Percentiles rank a stretch among this genome's conserved stretches.
These are phyloP conservation scores for Cryptoprocta ferox DNA, from an alignment of 2,797 vertebrate species.

Conservation along the genomic window DNA sequence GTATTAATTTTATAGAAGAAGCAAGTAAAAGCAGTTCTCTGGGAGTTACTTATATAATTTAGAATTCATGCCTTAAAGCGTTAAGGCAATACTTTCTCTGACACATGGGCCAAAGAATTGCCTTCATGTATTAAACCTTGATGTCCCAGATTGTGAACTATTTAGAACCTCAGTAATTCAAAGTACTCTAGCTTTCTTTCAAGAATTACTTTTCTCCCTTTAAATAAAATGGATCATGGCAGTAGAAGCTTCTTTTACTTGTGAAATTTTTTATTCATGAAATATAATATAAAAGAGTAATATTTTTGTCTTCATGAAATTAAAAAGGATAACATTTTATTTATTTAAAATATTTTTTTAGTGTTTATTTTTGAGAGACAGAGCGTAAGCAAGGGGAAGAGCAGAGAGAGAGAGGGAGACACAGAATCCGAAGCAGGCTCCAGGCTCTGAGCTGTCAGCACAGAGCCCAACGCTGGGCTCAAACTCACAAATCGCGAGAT, in stretches of 20 bases:
- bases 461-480: no score
- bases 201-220: slow-evolving; percentile 2
- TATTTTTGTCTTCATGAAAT: neutral
- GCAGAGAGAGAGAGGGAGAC: no score
- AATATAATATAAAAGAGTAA: neutral
- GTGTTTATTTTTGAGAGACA: no score
- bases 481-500: no score
- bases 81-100: neutral
- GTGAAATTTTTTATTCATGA: slow-evolving; percentile 35
- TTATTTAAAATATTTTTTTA: no score
- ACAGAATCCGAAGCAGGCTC: no score
- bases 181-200: slow-evolving; percentile 3
- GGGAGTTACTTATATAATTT: slow-evolving; percentile 28
- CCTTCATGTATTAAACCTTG: neutral
- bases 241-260: slow-evolving; percentile 19
- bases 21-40: slow-evolving; percentile 8
- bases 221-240: neutral
- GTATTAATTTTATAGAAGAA: slow-evolving; percentile 1
- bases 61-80: slow-evolving; percentile 6
- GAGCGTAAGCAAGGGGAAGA: no score
- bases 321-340: neutral
- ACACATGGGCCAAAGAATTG: neutral
- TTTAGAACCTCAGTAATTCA: neutral
- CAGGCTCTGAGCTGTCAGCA: no score
- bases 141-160: slow-evolving; percentile 17